These are phyloP conservation scores for Porites divaricata DNA, from an alignment of 92 coral and sea anemone genomes.

Conservation along the genomic window DNA sequence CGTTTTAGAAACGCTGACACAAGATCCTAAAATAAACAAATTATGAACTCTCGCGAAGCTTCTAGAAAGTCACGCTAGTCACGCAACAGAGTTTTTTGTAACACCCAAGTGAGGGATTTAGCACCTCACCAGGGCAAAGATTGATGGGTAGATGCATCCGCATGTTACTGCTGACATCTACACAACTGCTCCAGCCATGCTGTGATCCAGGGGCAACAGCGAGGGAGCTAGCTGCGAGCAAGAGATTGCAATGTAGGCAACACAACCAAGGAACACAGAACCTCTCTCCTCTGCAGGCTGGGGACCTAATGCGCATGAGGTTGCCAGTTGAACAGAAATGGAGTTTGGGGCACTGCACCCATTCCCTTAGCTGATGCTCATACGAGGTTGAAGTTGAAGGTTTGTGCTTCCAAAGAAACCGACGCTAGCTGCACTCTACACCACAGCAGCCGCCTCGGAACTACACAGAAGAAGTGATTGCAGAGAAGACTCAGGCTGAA, in stretches of 20 bases:
- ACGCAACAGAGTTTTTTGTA: too few relatives aligned
- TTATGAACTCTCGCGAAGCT: too few relatives aligned
- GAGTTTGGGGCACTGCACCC: slow-evolving; percentile 45
- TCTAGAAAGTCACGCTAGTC: too few relatives aligned
- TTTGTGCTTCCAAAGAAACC: slow-evolving; percentile 38
- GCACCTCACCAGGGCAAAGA: too few relatives aligned
- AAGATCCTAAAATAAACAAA: too few relatives aligned
- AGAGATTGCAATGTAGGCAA: slow-evolving; percentile 41
- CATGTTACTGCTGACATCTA: slow-evolving; percentile 24
- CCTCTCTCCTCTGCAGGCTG: slow-evolving; percentile 33
- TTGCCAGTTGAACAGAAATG: slow-evolving; percentile 41
- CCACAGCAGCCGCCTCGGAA: slow-evolving; percentile 30
- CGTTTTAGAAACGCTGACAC: too few relatives aligned
- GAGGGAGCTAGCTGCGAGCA: slow-evolving; percentile 37
- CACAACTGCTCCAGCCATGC: slow-evolving; percentile 40
- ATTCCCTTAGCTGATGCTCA: slow-evolving; percentile 16
- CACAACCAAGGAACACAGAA: slow-evolving; percentile 40
- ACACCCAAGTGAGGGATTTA: too few relatives aligned
- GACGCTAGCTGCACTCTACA: slow-evolving; percentile 43
- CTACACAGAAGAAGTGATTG: slow-evolving; percentile 20
- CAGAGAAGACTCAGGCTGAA: slow-evolving; percentile 10
- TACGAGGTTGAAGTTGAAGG: too few relatives aligned
- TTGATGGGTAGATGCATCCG: slow-evolving; percentile 46
- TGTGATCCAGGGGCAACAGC: slow-evolving; percentile 33
- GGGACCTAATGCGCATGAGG: slow-evolving; percentile 42